phyloP scores from a whole-genome alignment of 1,140 invertebrate genomes.

The Drosophila burlai region DNA sequence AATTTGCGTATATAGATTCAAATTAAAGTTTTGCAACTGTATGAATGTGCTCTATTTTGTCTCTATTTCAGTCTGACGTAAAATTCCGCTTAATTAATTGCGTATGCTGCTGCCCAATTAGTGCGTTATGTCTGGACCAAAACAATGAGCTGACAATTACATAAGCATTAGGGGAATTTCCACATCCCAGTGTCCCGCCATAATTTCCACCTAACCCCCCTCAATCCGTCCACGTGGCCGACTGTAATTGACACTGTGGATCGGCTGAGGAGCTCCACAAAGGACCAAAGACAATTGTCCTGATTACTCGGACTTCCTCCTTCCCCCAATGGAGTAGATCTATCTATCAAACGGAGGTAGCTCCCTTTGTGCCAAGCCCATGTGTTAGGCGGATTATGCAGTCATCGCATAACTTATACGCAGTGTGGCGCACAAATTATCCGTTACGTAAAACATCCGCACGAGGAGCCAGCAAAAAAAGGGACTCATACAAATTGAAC shows the following conservation, averaged over 20 bases:
- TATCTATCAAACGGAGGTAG: conserved; percentile 34
- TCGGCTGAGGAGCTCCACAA: conserved; percentile 30
- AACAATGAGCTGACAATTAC: conserved; percentile 76
- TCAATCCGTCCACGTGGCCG: conserved; percentile 29
- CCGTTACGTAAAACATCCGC: conserved; percentile 34
- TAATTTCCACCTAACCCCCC: conserved; percentile 12
- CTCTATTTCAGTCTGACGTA: conserved; percentile 5
- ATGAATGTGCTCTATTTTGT: neutral
- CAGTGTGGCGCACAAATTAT: conserved; percentile 57
- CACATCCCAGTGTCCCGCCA: neutral
- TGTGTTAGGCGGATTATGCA: conserved; percentile 47
- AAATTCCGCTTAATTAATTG: conserved; percentile 61
- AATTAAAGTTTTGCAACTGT: neutral
- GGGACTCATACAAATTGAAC: conserved; percentile 69
- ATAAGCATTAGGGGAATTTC: conserved; percentile 58
- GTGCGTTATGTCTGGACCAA: conserved; percentile 62
- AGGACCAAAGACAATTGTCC: conserved; percentile 69
- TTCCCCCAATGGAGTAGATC: conserved; percentile 30
- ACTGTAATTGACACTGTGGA: conserved; percentile 75
- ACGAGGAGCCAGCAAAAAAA: conserved; percentile 53
- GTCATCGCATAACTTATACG: conserved; percentile 57
- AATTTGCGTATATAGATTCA: neutral
- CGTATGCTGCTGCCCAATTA: conserved; percentile 60
- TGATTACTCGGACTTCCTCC: conserved; percentile 40
- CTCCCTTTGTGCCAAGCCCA: neutral